These are phyloP conservation scores for Condylura cristata DNA, from an alignment of 2,113 vertebrate genomes.

Conservation along the genomic window DNA sequence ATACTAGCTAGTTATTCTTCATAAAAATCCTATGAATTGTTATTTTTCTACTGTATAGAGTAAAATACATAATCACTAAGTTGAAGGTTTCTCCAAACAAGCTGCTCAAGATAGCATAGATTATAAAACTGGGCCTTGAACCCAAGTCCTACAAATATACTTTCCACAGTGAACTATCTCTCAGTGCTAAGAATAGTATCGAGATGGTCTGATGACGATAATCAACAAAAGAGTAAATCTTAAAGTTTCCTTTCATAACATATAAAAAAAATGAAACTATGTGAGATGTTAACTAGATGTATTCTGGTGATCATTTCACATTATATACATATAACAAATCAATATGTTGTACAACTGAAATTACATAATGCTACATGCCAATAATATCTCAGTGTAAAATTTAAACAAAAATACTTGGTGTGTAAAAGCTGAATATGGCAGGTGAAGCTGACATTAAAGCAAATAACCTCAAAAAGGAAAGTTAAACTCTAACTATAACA, in stretches of 20 bases:
- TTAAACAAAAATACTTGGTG: neutral
- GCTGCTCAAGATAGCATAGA: neutral
- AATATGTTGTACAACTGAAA: neutral
- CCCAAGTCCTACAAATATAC: neutral
- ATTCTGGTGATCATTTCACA: neutral
- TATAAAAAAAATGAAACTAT: neutral
- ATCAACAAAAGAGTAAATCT: too few relatives aligned
- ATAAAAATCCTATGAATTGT: neutral
- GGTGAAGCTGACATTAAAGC: neutral
- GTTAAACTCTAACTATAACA: neutral
- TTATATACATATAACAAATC: neutral
- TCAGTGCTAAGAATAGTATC: neutral
- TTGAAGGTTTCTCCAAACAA: neutral
- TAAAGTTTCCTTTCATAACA: neutral
- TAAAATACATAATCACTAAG: conserved; percentile 7
- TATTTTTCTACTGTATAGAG: neutral
- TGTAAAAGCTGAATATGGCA: neutral
- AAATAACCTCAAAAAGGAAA: neutral
- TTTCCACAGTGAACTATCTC: neutral
- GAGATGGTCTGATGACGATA: too few relatives aligned
- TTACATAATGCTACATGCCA: neutral
- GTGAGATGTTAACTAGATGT: neutral
- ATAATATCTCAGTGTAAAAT: neutral
- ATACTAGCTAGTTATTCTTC: neutral
- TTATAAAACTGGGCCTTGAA: neutral